A percentile compares a stretch with the other conserved stretches of the same genome.
Evolutionary conservation across 2,113 vertebrate species (phyloP).

Genomic region (Dasyurus viverrinus): DNA sequence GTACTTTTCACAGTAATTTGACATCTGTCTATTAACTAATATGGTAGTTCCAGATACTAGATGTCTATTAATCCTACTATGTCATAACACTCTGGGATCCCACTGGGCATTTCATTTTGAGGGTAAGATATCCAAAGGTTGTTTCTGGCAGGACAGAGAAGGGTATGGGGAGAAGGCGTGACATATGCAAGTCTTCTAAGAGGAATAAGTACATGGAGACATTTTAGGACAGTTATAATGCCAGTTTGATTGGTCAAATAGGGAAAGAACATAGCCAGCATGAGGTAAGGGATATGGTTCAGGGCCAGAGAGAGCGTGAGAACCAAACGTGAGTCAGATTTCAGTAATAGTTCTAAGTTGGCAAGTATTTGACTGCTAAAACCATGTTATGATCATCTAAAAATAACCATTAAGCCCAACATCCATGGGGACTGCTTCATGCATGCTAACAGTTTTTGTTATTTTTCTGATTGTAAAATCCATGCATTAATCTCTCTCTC

Average conservation of each 20-base stretch:
- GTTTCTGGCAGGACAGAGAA: no score
- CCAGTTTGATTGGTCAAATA: conserved; percentile 20
- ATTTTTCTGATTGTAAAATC: conserved; percentile 67
- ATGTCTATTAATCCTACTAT: background rate
- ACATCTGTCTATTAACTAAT: background rate
- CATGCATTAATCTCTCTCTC: conserved; percentile 23
- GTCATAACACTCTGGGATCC: background rate
- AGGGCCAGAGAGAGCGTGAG: conserved; percentile 32
- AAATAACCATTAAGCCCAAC: conserved; percentile 45
- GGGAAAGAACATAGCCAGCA: conserved; percentile 3
- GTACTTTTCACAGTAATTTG: background rate
- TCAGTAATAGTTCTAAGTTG: background rate
- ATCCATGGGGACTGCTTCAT: conserved; percentile 3
- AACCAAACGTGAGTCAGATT: conserved; percentile 40
- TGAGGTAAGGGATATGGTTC: conserved; percentile 28
- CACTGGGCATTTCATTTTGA: background rate
- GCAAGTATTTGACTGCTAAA: conserved; percentile 32
- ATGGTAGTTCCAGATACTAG: background rate
- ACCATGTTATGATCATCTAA: conserved; percentile 49
- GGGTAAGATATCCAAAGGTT: background rate
- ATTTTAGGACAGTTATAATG: background rate
- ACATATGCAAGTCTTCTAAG: background rate
- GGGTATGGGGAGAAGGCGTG: background rate
- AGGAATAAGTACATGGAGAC: background rate
- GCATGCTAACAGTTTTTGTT: conserved; percentile 47